Base-by-base conservation (phyloP, 2,797 vertebrate species). In the Petrocephalus sullivani region DNA sequence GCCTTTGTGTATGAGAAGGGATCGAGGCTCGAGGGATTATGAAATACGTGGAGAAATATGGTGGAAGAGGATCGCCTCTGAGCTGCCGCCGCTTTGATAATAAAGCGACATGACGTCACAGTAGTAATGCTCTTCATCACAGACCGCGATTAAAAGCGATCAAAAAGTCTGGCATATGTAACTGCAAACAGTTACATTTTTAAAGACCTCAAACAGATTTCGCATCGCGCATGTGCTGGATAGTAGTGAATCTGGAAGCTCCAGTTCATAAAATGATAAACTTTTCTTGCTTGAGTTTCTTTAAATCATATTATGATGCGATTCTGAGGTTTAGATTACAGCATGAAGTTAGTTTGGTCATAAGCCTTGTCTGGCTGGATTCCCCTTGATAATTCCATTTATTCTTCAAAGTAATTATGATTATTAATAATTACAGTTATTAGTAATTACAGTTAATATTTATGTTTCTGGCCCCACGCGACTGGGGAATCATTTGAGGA, bases 371-470 rank as follows among this genome's bases (percentile, higher is more conserved):
- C 67, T 75, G 67, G 67, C 67, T 41, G 16, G 37, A 41, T 75
- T 41, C 14, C 12, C 14, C 19, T 19, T 75, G 67, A 41, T 41
- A 75, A 75, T 75, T 19, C 67, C 33, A 75, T 75, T 41, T 41
- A 41, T 41, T 37, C 10, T 37, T 28, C 67, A 7, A 37, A 19
- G 5, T 41, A 75, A 56, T 56, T 71, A 49, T 82, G 37, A 82
- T n/a, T 82, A n/a, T n/a, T n/a, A n/a, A n/a, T n/a, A 88, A 91
- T 87, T 87, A 91, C 92, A 92, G 92, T 93, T 93, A 93, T n/a
- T n/a, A n/a, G n/a, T n/a, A 88, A 91, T 87, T 87, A 91, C 92
- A 92, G 92, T 93, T 93, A 93, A 94, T 95, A 93, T 91, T 92
- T 89, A 90, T 87, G 75, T 92, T 75, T 64, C 88, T 91, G 91